phyloP scores from a whole-genome alignment of 2,888 invertebrate species.

The Drosophila pseudotalamancana region DNA sequence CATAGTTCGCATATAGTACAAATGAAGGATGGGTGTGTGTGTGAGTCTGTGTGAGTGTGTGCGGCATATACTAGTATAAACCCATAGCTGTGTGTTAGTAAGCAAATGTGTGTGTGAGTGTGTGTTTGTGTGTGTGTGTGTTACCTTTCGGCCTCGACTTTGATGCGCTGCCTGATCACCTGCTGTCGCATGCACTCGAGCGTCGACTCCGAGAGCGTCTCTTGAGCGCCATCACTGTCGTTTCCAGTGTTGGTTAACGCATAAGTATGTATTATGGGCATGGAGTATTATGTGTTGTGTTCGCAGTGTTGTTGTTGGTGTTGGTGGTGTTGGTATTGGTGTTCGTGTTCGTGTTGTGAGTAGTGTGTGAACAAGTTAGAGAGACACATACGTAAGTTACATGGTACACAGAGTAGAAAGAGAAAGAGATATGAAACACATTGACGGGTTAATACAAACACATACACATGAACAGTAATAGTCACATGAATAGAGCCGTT shows the following conservation, averaged over 20 bases:
- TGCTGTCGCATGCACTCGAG: constrained; percentile 92
- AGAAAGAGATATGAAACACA: constrained; percentile 38
- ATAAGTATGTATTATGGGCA: constrained; percentile 9
- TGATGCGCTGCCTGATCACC: constrained; percentile 91
- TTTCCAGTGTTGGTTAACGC: constrained; percentile 43
- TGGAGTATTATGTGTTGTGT: constrained; percentile 4
- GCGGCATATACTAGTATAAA: neutral
- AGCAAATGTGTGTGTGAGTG: constrained; percentile 27
- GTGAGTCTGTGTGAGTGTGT: constrained; percentile 4
- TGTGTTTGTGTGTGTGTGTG: constrained; percentile 29
- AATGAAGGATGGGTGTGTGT: constrained; percentile 18
- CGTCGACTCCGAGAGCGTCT: constrained; percentile 91
- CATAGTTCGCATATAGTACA: constrained; percentile 36
- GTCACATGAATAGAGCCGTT: neutral
- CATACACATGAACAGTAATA: constrained; percentile 4
- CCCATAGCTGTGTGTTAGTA: constrained; percentile 1
- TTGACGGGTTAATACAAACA: constrained; percentile 34
- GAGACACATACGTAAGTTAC: constrained; percentile 29
- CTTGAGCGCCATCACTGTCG: constrained; percentile 80
- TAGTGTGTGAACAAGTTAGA: constrained; percentile 38
- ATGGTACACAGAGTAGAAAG: constrained; percentile 39
- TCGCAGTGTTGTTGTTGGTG: constrained; percentile 11
- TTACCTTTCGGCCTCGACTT: constrained; percentile 93
- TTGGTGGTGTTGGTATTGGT: constrained; percentile 16
- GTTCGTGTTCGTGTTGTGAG: constrained; percentile 32